These are phyloP conservation scores for Drosophila nannoptera DNA, from an alignment of 1,140 invertebrate genomes.

Conservation along the genomic window DNA sequence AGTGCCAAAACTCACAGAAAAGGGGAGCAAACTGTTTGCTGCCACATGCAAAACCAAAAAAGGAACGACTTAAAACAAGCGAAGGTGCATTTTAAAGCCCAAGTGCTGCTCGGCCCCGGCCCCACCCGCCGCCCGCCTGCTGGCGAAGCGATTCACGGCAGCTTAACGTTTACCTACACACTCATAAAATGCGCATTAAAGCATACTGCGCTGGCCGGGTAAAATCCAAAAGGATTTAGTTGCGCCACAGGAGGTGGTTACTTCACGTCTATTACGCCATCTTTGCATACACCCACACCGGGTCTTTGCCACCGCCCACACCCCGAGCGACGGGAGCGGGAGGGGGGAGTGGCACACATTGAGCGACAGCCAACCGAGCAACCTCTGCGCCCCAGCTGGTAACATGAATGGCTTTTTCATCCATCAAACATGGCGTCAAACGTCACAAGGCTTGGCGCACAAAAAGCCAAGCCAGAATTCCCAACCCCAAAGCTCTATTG, in stretches of 20 bases:
- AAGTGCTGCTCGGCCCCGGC: not conserved
- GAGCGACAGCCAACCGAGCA: constrained; percentile 34
- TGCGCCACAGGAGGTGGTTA: constrained; percentile 72
- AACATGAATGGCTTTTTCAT: constrained; percentile 78
- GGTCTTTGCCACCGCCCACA: constrained; percentile 18
- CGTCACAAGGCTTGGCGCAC: constrained; percentile 73
- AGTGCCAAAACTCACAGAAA: constrained; percentile 2
- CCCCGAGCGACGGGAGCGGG: constrained; percentile 5
- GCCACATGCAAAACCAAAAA: not conserved
- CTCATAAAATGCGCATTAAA: constrained; percentile 78
- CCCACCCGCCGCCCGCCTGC: not conserved
- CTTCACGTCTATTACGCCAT: constrained; percentile 75
- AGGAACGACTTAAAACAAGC: constrained; percentile 58
- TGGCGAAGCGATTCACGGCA: constrained; percentile 19
- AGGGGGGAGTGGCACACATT: constrained; percentile 15
- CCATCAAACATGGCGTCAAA: constrained; percentile 78
- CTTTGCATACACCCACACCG: constrained; percentile 62
- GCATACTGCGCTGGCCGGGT: constrained; percentile 65
- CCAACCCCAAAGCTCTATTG: constrained; percentile 64
- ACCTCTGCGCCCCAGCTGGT: constrained; percentile 76
- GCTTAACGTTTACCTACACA: constrained; percentile 54
- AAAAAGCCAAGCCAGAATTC: constrained; percentile 57
- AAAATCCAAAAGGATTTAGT: constrained; percentile 76
- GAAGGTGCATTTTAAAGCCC: constrained; percentile 63
- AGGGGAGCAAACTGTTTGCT: not conserved